Evolutionary conservation across 2,113 vertebrate species (phyloP), one percentile per base, ranked within the genome.

Genomic region (Microtus ochrogaster): DNA sequence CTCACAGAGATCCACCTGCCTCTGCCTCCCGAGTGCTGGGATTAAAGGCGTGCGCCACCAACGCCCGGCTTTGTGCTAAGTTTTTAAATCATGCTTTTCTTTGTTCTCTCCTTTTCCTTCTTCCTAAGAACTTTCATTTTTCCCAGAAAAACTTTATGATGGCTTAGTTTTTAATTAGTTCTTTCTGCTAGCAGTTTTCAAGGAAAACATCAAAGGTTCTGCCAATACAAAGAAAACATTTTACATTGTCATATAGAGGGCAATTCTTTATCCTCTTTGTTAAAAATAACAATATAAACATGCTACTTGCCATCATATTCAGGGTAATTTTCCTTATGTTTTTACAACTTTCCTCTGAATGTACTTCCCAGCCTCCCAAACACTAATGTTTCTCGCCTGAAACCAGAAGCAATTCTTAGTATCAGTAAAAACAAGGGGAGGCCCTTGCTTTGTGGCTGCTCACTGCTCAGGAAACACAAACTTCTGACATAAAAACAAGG

Each of bases 121-220:
- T 61, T n/a, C 16, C 58, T 30, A 73, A 95, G 49, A 95, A 77
- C 24, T 70, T 83, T 92, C 74, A 65, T 86, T 74, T 74, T 96
- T 90, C 5, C 49, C 41, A 74, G 39, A 47, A 41, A 92, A 93
- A 89, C 12, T 66, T 95, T 68, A 10, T 24, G 79, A 96, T 55
- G 77, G 44, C 77, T 92, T 89, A 89, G 36, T 63, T 95, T 95
- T 90, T 41, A 94, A 84, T 70, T 49, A 84, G 39, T 66, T 14
- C 24, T 79, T 85, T 87, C 81, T 63, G 24, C 73, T 83, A 73
- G 41, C 66, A 55, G 61, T 3, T 72, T 95, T 84, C 52, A 86
- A 89, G 65, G 94, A 92, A 96, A 92, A 76, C 26, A 92, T 26
- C 21, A 92, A 96, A 76, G 49, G 24, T 8, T 77, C 72, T 63